Evolutionary conservation across 2,797 vertebrate species (phyloP).

Genomic region (Miichthys miiuy): DNA sequence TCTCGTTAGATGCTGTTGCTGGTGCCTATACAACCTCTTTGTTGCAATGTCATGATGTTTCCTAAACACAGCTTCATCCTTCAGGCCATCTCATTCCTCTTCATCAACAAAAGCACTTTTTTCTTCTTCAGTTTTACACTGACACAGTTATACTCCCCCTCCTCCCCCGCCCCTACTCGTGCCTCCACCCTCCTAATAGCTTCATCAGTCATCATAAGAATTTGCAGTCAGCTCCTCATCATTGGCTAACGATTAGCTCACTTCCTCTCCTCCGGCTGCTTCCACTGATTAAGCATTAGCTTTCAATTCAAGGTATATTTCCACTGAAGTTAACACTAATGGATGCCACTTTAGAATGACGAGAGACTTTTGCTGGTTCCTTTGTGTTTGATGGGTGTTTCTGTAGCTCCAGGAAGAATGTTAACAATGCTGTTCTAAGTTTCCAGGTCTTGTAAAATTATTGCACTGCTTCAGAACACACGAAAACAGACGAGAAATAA

Average conservation of each 20-base stretch:
- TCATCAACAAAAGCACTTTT: not conserved
- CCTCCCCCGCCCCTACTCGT: not conserved
- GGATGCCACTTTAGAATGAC: not conserved
- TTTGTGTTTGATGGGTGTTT: not conserved
- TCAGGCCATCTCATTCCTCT: not conserved
- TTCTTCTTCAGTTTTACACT: conserved; percentile 1
- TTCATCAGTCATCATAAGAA: conserved; percentile 41
- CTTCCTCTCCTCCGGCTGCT: conserved; percentile 26
- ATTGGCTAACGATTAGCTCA: conserved; percentile 30
- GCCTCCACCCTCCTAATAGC: conserved; percentile 37
- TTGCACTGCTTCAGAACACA: too few species aligned
- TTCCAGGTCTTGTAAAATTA: too few species aligned
- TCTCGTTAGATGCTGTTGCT: not conserved
- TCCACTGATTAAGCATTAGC: conserved; percentile 41
- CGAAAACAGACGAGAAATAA: too few species aligned
- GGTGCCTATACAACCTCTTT: not conserved
- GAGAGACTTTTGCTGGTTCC: not conserved
- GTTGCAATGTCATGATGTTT: not conserved
- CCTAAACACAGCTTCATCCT: not conserved
- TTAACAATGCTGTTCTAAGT: not conserved
- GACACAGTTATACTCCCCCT: too few species aligned
- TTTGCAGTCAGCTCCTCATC: conserved; percentile 34
- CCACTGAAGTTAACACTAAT: conserved; percentile 5
- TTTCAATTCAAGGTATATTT: conserved; percentile 42
- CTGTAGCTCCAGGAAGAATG: not conserved